Conservation (phyloP, 2,797 vertebrate species). For the Micrastur ruficollis region DNA sequence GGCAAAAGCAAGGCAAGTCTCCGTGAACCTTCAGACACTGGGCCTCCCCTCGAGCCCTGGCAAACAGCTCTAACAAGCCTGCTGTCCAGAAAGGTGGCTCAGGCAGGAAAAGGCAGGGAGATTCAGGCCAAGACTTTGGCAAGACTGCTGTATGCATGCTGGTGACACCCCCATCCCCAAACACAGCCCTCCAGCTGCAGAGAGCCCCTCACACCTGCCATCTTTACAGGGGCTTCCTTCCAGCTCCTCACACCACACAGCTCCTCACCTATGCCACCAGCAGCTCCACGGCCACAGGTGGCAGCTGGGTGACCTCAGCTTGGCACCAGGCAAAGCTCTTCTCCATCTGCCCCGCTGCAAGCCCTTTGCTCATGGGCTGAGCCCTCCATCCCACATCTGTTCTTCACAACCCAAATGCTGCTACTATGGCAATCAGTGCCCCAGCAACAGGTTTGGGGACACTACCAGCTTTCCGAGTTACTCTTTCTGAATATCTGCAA, state of each 20-base stretch:
- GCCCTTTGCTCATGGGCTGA: background rate
- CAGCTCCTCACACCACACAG: background rate
- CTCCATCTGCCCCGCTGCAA: background rate
- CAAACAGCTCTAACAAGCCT: background rate
- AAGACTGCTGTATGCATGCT: background rate
- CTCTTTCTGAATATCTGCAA: background rate
- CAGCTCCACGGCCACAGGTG: background rate
- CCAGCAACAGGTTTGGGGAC: background rate
- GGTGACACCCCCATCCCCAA: background rate
- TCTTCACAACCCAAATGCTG: background rate
- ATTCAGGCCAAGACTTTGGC: background rate
- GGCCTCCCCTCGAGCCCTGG: background rate
- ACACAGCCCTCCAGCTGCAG: background rate
- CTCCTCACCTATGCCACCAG: background rate
- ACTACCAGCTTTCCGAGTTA: background rate
- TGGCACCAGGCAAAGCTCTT: background rate
- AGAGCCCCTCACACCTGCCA: background rate
- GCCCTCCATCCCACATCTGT: background rate
- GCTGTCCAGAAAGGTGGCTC: background rate
- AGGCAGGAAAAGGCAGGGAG: background rate
- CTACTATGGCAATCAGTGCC: background rate
- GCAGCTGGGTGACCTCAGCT: background rate
- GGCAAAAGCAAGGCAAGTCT: background rate
- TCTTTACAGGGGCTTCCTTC: background rate
- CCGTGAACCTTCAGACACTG: background rate